Percentiles rank a stretch among this genome's conserved stretches.
phyloP scores from a whole-genome alignment of 1,140 invertebrate species.

The Araneus ventricosus region DNA sequence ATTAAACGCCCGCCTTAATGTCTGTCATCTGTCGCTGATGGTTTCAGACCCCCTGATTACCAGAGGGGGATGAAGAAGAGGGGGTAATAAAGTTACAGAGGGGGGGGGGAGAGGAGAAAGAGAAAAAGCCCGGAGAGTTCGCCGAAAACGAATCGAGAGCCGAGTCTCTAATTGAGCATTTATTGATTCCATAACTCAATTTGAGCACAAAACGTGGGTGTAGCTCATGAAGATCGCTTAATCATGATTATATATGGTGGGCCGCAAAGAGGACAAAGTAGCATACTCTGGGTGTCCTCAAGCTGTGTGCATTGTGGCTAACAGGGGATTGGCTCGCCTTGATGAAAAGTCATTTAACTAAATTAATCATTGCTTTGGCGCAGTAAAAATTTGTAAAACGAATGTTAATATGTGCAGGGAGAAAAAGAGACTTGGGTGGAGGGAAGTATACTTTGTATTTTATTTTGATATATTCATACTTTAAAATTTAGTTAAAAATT shows the following conservation, averaged over 20 bases:
- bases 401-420: not conserved
- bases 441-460: too few relatives aligned
- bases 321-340: conserved; percentile 6
- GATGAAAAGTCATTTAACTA: conserved; percentile 24
- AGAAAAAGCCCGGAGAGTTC: conserved; percentile 48
- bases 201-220: conserved; percentile 74
- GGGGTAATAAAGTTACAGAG: not conserved
- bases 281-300: not conserved
- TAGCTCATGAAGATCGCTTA: conserved; percentile 69
- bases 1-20: conserved; percentile 71
- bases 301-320: not conserved
- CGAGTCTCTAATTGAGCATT: conserved; percentile 72
- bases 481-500: too few relatives aligned
- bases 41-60: conserved; percentile 54
- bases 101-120: not conserved
- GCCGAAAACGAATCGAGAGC: conserved; percentile 3
- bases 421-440: not conserved
- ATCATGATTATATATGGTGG: conserved; percentile 61
- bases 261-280: not conserved
- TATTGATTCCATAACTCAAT: conserved; percentile 75
- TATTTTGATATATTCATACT: too few relatives aligned
- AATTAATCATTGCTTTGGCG: not conserved
- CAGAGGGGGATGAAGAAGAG: not conserved
- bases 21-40: conserved; percentile 74
- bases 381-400: conserved; percentile 7